Conservation (phyloP, 1,140 invertebrate species). For the Physella acuta region DNA sequence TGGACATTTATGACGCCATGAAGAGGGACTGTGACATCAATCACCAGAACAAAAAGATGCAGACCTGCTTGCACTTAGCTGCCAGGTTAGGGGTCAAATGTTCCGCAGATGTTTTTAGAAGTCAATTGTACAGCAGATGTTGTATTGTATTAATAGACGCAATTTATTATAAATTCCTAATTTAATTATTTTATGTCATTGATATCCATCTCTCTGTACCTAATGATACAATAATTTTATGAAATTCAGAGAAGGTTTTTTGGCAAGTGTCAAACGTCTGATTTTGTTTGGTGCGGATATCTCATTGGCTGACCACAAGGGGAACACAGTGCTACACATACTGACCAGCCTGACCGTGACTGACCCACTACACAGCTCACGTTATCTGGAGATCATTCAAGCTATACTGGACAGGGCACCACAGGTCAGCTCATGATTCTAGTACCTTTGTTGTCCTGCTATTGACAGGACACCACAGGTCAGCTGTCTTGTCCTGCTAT, state of each 20-base stretch:
- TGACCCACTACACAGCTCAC: background rate
- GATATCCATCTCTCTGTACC: too few relatives aligned
- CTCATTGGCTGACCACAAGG: conserved; percentile 33
- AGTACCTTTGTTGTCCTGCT: too few relatives aligned
- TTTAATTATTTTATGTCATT: too few relatives aligned
- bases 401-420: conserved; percentile 32
- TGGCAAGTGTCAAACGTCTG: conserved; percentile 30
- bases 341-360: conserved; percentile 32
- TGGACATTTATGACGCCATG: conserved; percentile 49
- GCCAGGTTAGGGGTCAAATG: too few relatives aligned
- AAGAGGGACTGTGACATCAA: conserved; percentile 49
- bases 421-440: background rate
- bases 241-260: conserved; percentile 32
- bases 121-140: too few relatives aligned
- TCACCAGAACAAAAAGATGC: conserved; percentile 35
- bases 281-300: conserved; percentile 41
- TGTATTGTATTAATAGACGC: too few relatives aligned
- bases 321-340: conserved; percentile 44
- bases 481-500: too few relatives aligned
- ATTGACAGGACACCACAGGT: too few relatives aligned
- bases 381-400: conserved; percentile 29
- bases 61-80: conserved; percentile 46
- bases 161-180: too few relatives aligned
- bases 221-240: too few relatives aligned
- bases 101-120: too few relatives aligned